These are phyloP conservation scores for Syritta pipiens DNA, from an alignment of 2,888 invertebrate genomes.

Conservation along the genomic window DNA sequence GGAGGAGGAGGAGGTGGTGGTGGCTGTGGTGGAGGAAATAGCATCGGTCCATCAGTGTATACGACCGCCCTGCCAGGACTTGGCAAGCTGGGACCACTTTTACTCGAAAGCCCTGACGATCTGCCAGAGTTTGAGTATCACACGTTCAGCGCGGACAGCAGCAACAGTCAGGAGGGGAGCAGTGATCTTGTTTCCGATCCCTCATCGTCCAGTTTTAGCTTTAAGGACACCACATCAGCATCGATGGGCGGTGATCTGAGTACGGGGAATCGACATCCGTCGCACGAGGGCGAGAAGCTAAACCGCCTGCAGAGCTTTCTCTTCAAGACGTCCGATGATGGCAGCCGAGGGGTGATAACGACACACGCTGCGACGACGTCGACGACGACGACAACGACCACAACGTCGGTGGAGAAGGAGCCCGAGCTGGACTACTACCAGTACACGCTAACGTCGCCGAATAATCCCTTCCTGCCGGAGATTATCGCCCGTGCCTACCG, in stretches of 20 bases:
- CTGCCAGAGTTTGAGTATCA: constrained; percentile 77
- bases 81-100: constrained; percentile 70
- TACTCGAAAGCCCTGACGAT: constrained; percentile 77
- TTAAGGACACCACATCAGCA: constrained; percentile 63
- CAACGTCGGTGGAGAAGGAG: constrained; percentile 44
- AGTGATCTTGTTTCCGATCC: constrained; percentile 59
- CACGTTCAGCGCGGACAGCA: constrained; percentile 58
- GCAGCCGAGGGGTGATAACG: constrained; percentile 50
- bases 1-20: too few species aligned
- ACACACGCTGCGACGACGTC: constrained; percentile 72
- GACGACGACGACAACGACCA: constrained; percentile 27
- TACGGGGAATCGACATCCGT: constrained; percentile 67
- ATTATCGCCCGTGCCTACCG: constrained; percentile 77
- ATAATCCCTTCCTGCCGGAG: constrained; percentile 78
- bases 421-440: constrained; percentile 74
- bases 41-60: constrained; percentile 41
- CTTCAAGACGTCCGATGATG: constrained; percentile 77
- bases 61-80: constrained; percentile 44
- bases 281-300: constrained; percentile 71
- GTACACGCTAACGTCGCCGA: constrained; percentile 77
- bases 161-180: constrained; percentile 59
- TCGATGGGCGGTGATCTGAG: constrained; percentile 77
- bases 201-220: constrained; percentile 59
- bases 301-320: constrained; percentile 77
- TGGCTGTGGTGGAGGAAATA: not conserved